Percentiles rank a stretch among this genome's conserved stretches.
These are phyloP conservation scores for Monodelphis domestica DNA, from an alignment of 2,797 vertebrate genomes.

Conservation along the genomic window DNA sequence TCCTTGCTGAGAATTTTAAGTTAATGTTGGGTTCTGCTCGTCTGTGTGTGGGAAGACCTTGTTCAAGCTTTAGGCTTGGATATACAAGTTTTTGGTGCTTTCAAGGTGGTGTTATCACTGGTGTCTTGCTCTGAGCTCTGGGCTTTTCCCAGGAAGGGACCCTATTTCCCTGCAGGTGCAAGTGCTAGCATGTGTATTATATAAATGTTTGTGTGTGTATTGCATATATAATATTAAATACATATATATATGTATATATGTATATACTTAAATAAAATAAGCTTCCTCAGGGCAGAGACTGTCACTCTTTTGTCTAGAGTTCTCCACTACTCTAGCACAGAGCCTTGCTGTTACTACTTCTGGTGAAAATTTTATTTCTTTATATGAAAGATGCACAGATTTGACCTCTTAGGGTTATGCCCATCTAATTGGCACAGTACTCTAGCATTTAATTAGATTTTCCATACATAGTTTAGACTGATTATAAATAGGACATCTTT, in stretches of 20 bases:
- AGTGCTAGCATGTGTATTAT: background rate
- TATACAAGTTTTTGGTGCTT: background rate
- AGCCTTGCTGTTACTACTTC: background rate
- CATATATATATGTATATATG: no score
- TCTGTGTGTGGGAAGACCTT: background rate
- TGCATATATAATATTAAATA: no score
- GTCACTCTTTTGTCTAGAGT: background rate
- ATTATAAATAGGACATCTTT: conserved; percentile 39
- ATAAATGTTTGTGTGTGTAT: no score
- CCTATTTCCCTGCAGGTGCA: background rate
- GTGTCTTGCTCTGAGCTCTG: background rate
- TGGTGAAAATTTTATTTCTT: background rate
- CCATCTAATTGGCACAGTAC: conserved; percentile 62
- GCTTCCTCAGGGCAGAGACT: background rate
- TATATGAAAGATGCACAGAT: background rate
- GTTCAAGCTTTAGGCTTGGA: background rate
- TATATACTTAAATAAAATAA: background rate
- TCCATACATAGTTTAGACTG: conserved; percentile 47
- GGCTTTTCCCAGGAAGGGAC: background rate
- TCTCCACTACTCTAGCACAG: background rate
- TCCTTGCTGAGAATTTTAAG: background rate
- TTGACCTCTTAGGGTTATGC: conserved; percentile 55
- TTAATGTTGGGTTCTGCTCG: background rate
- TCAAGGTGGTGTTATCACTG: background rate
- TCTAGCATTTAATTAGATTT: conserved; percentile 69